These are phyloP conservation scores for Dasyornis broadbenti DNA, from an alignment of 2,113 vertebrate genomes.

Conservation along the genomic window DNA sequence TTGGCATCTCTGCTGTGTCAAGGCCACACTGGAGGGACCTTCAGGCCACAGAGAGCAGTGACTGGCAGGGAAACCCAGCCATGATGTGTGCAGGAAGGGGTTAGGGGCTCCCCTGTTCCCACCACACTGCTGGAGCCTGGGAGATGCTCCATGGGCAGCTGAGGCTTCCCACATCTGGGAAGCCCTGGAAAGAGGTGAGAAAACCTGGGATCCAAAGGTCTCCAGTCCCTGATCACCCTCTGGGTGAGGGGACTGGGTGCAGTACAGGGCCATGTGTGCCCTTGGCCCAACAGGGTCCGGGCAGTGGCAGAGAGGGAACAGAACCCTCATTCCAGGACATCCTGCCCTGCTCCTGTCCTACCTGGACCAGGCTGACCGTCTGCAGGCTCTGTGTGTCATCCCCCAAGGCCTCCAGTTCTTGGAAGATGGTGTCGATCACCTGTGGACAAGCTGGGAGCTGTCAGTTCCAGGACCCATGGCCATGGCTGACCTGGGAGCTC, in stretches of 20 bases:
- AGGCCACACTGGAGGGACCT: neutral
- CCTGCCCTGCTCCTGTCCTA: neutral
- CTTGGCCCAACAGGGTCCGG: neutral
- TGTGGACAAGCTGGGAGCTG: neutral
- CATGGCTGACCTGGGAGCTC: neutral
- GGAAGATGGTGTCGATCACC: constrained; percentile 67
- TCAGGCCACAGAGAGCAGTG: neutral
- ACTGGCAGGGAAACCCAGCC: neutral
- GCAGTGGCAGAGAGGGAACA: neutral
- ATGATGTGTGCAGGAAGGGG: neutral
- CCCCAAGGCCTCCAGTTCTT: neutral
- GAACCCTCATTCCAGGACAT: neutral
- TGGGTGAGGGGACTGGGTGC: too few relatives aligned
- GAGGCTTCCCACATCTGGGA: neutral
- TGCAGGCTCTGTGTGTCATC: constrained; percentile 25
- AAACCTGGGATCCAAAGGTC: neutral
- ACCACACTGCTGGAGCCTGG: neutral
- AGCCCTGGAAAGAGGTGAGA: neutral
- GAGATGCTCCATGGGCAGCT: neutral
- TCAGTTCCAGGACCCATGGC: rapidly evolving
- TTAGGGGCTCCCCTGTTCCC: neutral
- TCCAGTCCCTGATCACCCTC: neutral
- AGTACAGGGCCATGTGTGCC: neutral
- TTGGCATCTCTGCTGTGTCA: neutral
- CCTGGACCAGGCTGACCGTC: constrained; percentile 78